Evolutionary conservation across 1,140 invertebrate species (phyloP).

Genomic region (Episyrphus balteatus): DNA sequence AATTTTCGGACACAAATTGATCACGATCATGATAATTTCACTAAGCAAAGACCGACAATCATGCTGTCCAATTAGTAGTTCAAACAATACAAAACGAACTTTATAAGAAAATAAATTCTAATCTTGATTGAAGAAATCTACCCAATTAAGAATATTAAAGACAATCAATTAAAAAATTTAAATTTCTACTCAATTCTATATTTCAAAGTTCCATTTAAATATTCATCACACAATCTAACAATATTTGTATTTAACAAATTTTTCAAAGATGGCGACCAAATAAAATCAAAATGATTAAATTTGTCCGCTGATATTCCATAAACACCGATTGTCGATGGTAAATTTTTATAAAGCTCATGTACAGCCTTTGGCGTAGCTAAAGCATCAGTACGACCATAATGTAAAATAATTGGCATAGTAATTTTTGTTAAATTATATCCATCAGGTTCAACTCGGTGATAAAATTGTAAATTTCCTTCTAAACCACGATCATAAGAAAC

Average conservation of each 20-base stretch:
- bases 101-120: no score
- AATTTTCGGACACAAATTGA: no score
- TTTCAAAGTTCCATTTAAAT: no score
- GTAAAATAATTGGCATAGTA: conserved; percentile 50
- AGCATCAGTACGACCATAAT: conserved; percentile 62
- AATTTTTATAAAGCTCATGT: conserved; percentile 41
- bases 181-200: no score
- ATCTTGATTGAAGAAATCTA: no score
- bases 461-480: conserved; percentile 37
- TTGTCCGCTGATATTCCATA: conserved; percentile 33
- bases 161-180: no score
- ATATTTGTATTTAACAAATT: conserved; percentile 40
- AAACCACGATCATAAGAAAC: conserved; percentile 25
- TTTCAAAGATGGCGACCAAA: conserved; percentile 47
- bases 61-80: no score
- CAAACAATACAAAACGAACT: no score
- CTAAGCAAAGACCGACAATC: no score
- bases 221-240: no score
- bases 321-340: conserved; percentile 36
- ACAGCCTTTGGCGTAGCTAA: conserved; percentile 49
- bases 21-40: no score
- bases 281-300: conserved; percentile 51
- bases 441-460: conserved; percentile 38
- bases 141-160: no score
- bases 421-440: conserved; percentile 47